These are phyloP conservation scores for Polyommatus icarus DNA, from an alignment of 2,888 invertebrate genomes.

Conservation along the genomic window DNA sequence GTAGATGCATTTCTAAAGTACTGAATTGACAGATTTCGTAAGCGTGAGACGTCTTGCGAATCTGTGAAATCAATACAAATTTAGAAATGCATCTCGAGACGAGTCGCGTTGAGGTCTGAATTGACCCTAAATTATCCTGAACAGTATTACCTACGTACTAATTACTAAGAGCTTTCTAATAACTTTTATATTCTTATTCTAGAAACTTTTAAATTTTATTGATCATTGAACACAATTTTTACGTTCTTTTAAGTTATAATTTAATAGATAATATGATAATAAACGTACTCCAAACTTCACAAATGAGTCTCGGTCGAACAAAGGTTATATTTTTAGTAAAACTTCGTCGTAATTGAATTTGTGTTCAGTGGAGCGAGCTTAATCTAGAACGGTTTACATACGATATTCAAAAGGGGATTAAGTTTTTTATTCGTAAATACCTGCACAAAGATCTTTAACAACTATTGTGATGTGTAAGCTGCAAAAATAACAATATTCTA, in stretches of 20 bases:
- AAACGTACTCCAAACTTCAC: not conserved
- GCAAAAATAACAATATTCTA: no score
- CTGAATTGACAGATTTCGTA: no score
- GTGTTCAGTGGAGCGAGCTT: not conserved
- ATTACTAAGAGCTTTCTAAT: not conserved
- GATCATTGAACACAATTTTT: not conserved
- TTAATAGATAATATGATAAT: not conserved
- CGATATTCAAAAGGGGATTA: not conserved
- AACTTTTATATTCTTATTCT: not conserved
- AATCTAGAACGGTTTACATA: not conserved
- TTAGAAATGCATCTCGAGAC: no score
- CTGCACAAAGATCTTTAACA: not conserved
- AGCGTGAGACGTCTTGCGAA: no score
- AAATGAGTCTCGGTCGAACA: not conserved
- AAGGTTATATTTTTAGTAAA: constrained; percentile 21
- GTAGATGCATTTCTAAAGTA: no score
- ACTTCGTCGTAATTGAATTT: constrained; percentile 1
- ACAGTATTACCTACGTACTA: not conserved
- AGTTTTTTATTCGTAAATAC: constrained; percentile 2
- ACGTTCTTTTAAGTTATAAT: not conserved
- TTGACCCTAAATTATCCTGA: no score
- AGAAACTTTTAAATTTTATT: not conserved
- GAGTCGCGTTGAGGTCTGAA: no score
- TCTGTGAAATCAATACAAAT: no score
- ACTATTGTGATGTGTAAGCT: not conserved